phyloP scores from a whole-genome alignment of 37 sponge, comb jelly and placozoan genomes.

The Diacarnus erythraeanus region DNA sequence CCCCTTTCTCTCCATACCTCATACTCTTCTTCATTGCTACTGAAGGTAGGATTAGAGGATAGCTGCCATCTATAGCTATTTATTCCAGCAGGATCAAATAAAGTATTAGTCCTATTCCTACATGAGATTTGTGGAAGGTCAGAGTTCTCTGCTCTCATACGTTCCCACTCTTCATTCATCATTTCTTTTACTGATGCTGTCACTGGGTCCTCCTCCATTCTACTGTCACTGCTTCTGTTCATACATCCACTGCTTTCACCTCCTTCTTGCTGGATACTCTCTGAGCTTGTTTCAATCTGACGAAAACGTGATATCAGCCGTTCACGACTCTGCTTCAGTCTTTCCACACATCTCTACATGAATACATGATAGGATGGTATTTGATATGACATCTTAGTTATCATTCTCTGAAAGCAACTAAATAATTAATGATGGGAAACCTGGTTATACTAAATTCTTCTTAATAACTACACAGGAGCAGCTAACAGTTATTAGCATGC shows the following conservation, averaged over 20 bases:
- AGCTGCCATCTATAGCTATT: not conserved
- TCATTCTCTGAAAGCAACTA: too few relatives aligned
- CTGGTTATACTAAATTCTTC: too few relatives aligned
- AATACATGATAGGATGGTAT: not conserved
- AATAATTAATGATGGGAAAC: too few relatives aligned
- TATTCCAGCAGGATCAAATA: not conserved
- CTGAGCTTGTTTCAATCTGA: not conserved
- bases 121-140: slow-evolving; percentile 28
- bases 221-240: not conserved
- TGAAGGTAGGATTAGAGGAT: not conserved
- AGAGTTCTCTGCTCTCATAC: slow-evolving; percentile 30
- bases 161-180: slow-evolving; percentile 73
- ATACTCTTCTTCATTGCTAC: not conserved
- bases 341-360: slow-evolving; percentile 52
- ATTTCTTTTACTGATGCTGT: slow-evolving; percentile 32
- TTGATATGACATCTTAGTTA: too few relatives aligned
- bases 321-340: slow-evolving; percentile 47
- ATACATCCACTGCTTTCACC: not conserved
- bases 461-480: not conserved
- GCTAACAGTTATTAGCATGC: not conserved
- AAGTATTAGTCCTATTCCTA: slow-evolving; percentile 3
- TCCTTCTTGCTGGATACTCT: not conserved
- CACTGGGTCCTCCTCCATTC: not conserved
- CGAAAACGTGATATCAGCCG: slow-evolving; percentile 26
- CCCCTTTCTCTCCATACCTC: not conserved